Percentiles rank a stretch among this genome's conserved stretches.
Evolutionary conservation across 1,140 invertebrate species (phyloP).

Genomic region (Anastrepha obliqua): DNA sequence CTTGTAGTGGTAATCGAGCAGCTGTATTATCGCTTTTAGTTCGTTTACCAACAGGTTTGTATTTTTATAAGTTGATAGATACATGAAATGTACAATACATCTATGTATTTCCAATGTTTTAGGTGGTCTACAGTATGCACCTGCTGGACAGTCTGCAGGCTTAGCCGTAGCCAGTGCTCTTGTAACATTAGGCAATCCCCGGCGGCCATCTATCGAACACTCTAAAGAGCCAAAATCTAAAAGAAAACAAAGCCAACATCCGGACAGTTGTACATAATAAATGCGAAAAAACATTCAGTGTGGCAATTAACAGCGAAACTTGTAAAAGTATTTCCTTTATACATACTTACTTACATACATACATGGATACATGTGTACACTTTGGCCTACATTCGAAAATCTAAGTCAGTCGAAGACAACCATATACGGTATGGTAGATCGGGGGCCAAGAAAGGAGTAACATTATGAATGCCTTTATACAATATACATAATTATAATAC

Average conservation of each 20-base stretch:
- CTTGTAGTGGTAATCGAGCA: constrained; percentile 90
- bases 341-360: background rate
- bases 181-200: constrained; percentile 87
- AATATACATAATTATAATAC: constrained; percentile 25
- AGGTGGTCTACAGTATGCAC: constrained; percentile 79
- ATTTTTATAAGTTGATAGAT: background rate
- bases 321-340: constrained; percentile 51
- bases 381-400: constrained; percentile 18
- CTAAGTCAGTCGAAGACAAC: constrained; percentile 4
- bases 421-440: background rate
- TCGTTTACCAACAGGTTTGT: constrained; percentile 84
- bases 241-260: constrained; percentile 84
- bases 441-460: constrained; percentile 30
- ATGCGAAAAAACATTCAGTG: background rate
- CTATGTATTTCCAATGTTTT: background rate
- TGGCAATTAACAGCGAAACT: constrained; percentile 39
- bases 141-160: constrained; percentile 88
- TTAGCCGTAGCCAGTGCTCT: constrained; percentile 90
- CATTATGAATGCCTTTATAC: constrained; percentile 27
- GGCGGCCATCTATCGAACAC: constrained; percentile 81
- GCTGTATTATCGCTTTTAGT: constrained; percentile 95
- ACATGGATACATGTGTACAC: background rate
- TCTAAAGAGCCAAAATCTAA: constrained; percentile 81
- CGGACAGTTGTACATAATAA: constrained; percentile 77
- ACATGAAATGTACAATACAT: background rate